Base-by-base conservation (phyloP, 2,888 invertebrate genomes). In the Agapostemon virescens region DNA sequence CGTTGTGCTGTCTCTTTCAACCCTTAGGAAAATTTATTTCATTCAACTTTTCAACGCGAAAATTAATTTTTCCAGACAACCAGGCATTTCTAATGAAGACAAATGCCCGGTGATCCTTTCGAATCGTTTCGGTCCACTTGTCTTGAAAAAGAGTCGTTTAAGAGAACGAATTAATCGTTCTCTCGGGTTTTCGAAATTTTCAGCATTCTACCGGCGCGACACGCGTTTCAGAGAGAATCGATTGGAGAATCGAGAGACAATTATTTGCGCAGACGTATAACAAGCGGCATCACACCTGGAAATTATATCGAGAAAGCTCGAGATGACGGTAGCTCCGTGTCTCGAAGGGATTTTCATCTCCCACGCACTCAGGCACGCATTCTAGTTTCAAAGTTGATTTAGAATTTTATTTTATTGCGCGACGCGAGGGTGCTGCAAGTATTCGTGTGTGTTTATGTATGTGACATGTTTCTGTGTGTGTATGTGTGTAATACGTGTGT, bases 321-420 rank as follows among this genome's bases (percentile, higher is more conserved):
- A 1, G 58, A 23, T 36, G 61, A 26, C 26, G 33, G 17, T 6
- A 70, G 69, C 76, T 76, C 69, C 69, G 7, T 67, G 71, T 26
- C 67, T 73, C 58, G 13, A 55, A 36, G 64, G 33, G 61, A 66
- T 81, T 40, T 42, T 20, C 30, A 20, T 49, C 77, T 82, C 74
- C 69, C 84, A 84, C 78, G 84, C 85, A 86, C 77, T 81, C 87
- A 84, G 82, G 84, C 87, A 85, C 88, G 77, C 88, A 82, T 80
- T 84, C 85, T 86, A 89, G 80, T 82, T 86, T 83, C 84, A 83
- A 87, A 88, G 72, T 80, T 86, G 77, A 85, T 89, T 89, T 89
- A 89, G 89, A 89, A 89, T 89, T 88, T 49, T 87, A 84, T 84
- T 88, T 89, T 89, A 89, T 89, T 89, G 89, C 89, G 85, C 87